Evolutionary conservation across 1,140 invertebrate species (phyloP).

Genomic region (Bombus huntii): DNA sequence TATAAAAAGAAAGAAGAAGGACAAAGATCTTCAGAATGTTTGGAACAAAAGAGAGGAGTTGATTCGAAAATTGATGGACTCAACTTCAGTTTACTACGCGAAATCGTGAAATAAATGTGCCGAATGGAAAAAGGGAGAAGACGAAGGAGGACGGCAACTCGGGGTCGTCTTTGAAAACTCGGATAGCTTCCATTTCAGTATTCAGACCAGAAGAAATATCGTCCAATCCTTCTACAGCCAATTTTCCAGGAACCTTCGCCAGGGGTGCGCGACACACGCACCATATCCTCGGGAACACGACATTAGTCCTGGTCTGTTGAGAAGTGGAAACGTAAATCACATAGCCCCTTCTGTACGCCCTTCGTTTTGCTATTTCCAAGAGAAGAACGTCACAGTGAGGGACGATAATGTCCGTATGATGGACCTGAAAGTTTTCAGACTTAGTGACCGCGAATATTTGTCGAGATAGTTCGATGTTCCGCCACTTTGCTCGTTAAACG

Average conservation of each 20-base stretch:
- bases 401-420: constrained; percentile 48
- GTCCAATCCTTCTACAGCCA: constrained; percentile 28
- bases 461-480: constrained; percentile 7
- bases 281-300: constrained; percentile 3
- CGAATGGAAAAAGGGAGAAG: background rate
- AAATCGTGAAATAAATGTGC: constrained; percentile 28
- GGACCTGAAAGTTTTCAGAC: constrained; percentile 14
- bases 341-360: background rate
- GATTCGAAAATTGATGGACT: constrained; percentile 8
- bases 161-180: constrained; percentile 38
- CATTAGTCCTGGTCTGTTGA: constrained; percentile 35
- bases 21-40: background rate
- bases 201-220: constrained; percentile 43
- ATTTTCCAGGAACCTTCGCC: constrained; percentile 24
- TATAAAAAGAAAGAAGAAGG: background rate
- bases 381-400: background rate
- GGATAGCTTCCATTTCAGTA: constrained; percentile 39
- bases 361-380: background rate
- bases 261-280: background rate
- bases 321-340: constrained; percentile 50
- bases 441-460: constrained; percentile 34
- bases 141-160: background rate
- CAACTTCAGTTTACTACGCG: background rate
- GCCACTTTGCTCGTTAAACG: constrained; percentile 3
- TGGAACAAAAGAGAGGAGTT: background rate